Base-by-base conservation (phyloP, 2,888 invertebrate genomes). In the Phyllotreta cruciferae region DNA sequence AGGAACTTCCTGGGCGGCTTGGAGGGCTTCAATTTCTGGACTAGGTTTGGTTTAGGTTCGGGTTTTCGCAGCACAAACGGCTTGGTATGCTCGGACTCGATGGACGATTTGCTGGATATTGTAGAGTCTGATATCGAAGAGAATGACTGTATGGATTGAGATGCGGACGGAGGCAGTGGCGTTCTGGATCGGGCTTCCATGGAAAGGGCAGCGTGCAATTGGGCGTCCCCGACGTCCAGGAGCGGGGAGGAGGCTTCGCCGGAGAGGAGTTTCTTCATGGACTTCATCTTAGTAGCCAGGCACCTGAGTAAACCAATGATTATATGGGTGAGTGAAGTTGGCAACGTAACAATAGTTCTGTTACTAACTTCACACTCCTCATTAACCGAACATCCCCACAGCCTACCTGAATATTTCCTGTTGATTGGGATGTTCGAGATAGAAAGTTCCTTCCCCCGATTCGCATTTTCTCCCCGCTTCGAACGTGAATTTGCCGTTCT, bases 381-480 rank as follows among this genome's bases (percentile, higher is more conserved):
- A n/a, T n/a, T n/a, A n/a, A n/a, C n/a, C n/a, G n/a, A n/a, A n/a
- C n/a, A n/a, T n/a, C n/a, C n/a, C n/a, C n/a, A n/a, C n/a, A n/a
- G 58, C 61, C 70, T 70, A 81, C 79, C 80, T 75, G 68, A 81
- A 93, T 69, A 93, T 91, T 78, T 93, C 93, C 70, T 91, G 90
- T 67, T 92, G 91, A 78, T 92, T 92, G 44, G 88, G 87, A 77
- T 93, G 91, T 76, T 92, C 92, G 64, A 93, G 80, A 62, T 88
- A 90, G 74, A 93, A 93, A 3, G 88, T 88, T 0, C 93, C 93
- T 81, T 93, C 93, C 0, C 93, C 93, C 0, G 92, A 92, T 70
- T 90, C 89, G 81, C 93, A 93, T 80, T 93, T 93, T 63, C 93
- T 85, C 0, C 93, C 93, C 13, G 93, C 93, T 83, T 94, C 93